phyloP scores from a whole-genome alignment of 37 sponge, comb jelly and placozoan genomes.

The Ianthella basta region DNA sequence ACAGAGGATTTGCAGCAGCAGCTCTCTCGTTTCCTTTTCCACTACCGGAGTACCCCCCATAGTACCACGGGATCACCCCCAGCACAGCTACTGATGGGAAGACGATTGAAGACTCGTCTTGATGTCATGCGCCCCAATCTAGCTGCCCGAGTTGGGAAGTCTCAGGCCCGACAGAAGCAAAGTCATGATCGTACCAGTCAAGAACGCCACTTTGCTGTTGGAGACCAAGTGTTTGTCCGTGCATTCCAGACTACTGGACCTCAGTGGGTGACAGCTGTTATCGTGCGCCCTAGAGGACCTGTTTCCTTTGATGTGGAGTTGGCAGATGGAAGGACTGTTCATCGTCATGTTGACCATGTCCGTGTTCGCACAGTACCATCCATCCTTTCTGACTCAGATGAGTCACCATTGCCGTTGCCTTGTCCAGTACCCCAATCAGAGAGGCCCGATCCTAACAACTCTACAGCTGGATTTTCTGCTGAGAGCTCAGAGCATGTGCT shows the following conservation, averaged over 20 bases:
- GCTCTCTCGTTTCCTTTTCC: slow-evolving; percentile 37
- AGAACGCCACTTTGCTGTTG: background rate
- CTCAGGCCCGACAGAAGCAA: background rate
- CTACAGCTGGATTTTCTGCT: no score
- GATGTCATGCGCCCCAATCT: slow-evolving; percentile 25
- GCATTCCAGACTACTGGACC: slow-evolving; percentile 1
- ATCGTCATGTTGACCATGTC: slow-evolving; percentile 40
- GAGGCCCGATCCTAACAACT: no score
- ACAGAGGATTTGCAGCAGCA: slow-evolving; percentile 17
- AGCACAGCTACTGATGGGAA: slow-evolving; percentile 42
- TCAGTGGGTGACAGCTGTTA: slow-evolving; percentile 22
- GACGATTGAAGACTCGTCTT: slow-evolving; percentile 36
- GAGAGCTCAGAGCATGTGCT: no score
- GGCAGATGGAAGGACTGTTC: slow-evolving; percentile 24
- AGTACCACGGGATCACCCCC: slow-evolving; percentile 32
- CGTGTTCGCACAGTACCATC: no score
- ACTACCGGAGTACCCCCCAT: slow-evolving; percentile 42
- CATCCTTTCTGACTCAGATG: no score
- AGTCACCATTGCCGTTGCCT: no score
- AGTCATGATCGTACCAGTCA: background rate
- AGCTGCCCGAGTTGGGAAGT: background rate
- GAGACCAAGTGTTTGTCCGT: slow-evolving; percentile 3
- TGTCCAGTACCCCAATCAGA: no score
- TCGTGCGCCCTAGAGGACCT: slow-evolving; percentile 12
- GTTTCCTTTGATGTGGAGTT: slow-evolving; percentile 22